Evolutionary conservation across 1,140 invertebrate genomes (phyloP), one percentile per base, ranked within the genome.

Genomic region (Diorhabda carinulata): DNA sequence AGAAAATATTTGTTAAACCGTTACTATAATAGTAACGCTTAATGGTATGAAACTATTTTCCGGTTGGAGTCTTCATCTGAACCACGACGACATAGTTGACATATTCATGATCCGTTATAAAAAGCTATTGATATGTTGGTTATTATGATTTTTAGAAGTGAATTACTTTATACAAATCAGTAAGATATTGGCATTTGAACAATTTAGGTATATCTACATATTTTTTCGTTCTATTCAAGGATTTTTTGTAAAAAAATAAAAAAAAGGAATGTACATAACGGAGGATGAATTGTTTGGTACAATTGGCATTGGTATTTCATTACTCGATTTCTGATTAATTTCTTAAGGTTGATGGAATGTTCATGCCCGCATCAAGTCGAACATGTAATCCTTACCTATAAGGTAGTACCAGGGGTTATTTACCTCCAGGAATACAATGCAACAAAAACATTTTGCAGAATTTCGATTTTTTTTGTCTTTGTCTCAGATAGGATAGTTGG

Each of bases 191-290:
- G 25, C 25, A 25, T 25, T 25, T 25, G 25, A 25, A 25, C 25
- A 25, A 25, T 25, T 25, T 25, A 25, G 25, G 25, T 25, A 25
- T 25, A 25, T 25, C 25, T 25, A 25, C 25, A 25, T 25, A 25
- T 25, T 25, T 25, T 25, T 25, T 25, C 1, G 25, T 25, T 25
- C 25, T 25, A 25, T 52, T 52, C 2, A 52, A 52, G 47, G 47
- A 52, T 52, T 52, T 52, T 52, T 52, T 52, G 47, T 52, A 3
- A 6, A 52, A 52, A 52, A 52, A 52, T 8, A 52, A 52, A 52
- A 52, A 52, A 52, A 52, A 52, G n/a, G 47, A 52, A 52, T 52
- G 47, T 52, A n/a, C n/a, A n/a, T 52, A 52, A 52, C 47, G 47
- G 47, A 52, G 47, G n/a, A 52, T 52, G 47, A 52, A 52, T 52